Percentiles rank a stretch among this genome's conserved stretches.
Conservation (phyloP, 2,888 invertebrate species). For the Alloplasta piceator region DNA sequence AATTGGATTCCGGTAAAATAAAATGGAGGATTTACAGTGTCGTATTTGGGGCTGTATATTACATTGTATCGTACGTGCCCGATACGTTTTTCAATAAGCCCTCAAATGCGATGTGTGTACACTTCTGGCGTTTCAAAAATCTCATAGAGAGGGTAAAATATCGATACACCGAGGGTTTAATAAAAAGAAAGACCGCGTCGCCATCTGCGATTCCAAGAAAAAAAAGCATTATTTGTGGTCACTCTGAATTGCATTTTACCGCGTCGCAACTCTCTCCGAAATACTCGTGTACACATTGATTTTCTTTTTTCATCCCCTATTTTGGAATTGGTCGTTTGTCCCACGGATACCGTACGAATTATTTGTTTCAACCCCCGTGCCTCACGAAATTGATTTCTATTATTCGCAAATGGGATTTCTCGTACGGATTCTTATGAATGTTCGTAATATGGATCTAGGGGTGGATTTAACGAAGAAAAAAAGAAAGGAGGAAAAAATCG, state of each 20-base stretch:
- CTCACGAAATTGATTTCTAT: background rate
- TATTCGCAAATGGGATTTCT: background rate
- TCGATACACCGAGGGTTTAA: constrained; percentile 53
- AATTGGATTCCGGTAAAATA: no score
- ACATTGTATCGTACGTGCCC: constrained; percentile 41
- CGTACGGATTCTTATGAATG: background rate
- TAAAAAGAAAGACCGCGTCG: constrained; percentile 39
- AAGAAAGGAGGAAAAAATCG: background rate
- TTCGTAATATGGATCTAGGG: background rate
- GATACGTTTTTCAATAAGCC: constrained; percentile 57
- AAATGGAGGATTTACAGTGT: background rate
- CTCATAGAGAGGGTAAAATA: constrained; percentile 39
- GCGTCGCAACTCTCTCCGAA: constrained; percentile 9
- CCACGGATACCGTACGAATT: no score
- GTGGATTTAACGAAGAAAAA: background rate
- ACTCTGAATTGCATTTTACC: constrained; percentile 43
- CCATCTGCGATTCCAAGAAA: constrained; percentile 54
- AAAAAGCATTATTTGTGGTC: constrained; percentile 53
- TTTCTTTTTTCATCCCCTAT: background rate
- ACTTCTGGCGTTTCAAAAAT: constrained; percentile 3
- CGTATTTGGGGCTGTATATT: constrained; percentile 27
- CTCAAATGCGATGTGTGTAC: constrained; percentile 29
- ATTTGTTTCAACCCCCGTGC: no score
- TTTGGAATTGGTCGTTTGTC: no score
- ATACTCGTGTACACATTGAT: background rate